Base-by-base conservation (phyloP, 2,888 invertebrate genomes). In the Neoascia interrupta region DNA sequence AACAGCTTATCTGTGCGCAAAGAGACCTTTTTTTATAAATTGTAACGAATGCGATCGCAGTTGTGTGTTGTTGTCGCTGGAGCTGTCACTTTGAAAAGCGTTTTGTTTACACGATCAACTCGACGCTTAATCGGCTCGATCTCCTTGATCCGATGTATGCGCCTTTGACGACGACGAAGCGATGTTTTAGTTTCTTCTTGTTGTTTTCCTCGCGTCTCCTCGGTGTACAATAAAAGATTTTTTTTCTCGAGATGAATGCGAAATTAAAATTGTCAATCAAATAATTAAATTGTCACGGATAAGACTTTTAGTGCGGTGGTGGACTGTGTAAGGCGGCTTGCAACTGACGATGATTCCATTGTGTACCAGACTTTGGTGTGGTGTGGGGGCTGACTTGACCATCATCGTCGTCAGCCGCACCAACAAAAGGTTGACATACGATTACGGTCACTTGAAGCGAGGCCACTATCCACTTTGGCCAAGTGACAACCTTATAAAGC, bases 191-290 rank as follows among this genome's bases (percentile, higher is more conserved):
- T 6, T 36, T 26, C 16, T 19, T 15, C 28, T 34, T 23, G 26
- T 34, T 31, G 28, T 13, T n/a, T 39, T 43, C 11, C 1, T 56
- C 21, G 26, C 13, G 56, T 6, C n/a, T 28, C 23, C 10, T 2
- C 8, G 10, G 19, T 11, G 41, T n/a, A 39, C n/a, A n/a, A n/a
- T n/a, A n/a, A n/a, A n/a, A n/a, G n/a, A 4, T 31, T 2, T 31
- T 6, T n/a, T 31, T 31, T 6, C 26, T 26, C 37, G 19, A 49
- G 54, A 39, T 47, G 34, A 75, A 76, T 72, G 76, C 76, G 36
- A 79, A 79, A 73, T 79, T 79, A 79, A 73, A 79, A 79, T 79
- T 79, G 79, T 79, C 79, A 79, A 79, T 79, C 79, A 79, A 73
- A 61, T 73, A 79, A 79, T 79, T 79, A 79, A 61, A 79, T 68